A percentile compares a stretch with the other conserved stretches of the same genome.
phyloP scores from a whole-genome alignment of 2,888 invertebrate genomes.

The Dichetophora obliterata region DNA sequence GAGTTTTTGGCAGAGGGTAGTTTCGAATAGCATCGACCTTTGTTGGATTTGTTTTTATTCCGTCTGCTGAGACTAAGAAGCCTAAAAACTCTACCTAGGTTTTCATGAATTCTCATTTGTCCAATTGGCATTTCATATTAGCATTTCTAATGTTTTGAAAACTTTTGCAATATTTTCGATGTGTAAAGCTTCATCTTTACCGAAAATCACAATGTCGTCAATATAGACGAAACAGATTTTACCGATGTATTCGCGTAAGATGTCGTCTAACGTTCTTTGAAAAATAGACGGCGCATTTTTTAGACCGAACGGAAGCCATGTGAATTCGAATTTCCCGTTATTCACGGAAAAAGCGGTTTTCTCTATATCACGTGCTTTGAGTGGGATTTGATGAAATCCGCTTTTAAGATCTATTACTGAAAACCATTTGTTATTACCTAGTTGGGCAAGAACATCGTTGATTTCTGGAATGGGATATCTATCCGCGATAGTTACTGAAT shows the following conservation, averaged over 20 bases:
- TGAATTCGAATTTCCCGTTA: constrained; percentile 35
- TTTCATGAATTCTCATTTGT: constrained; percentile 34
- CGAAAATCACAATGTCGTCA: constrained; percentile 37
- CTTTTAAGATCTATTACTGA: constrained; percentile 42
- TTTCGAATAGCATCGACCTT: constrained; percentile 44
- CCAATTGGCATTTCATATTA: constrained; percentile 34
- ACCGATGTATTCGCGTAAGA: constrained; percentile 23
- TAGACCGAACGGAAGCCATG: constrained; percentile 23
- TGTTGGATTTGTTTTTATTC: constrained; percentile 27
- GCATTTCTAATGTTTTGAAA: constrained; percentile 30
- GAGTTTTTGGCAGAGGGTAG: constrained; percentile 37
- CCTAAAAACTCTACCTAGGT: constrained; percentile 1
- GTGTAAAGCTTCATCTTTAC: constrained; percentile 38
- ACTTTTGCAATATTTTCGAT: constrained; percentile 22
- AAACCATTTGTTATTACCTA: constrained; percentile 37
- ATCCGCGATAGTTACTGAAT: constrained; percentile 37
- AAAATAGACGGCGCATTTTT: constrained; percentile 38
- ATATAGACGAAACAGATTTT: constrained; percentile 37
- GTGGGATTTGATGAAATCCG: constrained; percentile 45
- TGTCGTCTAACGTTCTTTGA: constrained; percentile 38
- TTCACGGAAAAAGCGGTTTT: constrained; percentile 37
- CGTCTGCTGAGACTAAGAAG: constrained; percentile 38
- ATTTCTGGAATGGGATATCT: constrained; percentile 42
- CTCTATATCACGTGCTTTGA: constrained; percentile 37
- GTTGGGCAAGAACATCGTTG: constrained; percentile 38